Conservation (phyloP, 2,888 invertebrate species). For the Creontiades dilutus region DNA sequence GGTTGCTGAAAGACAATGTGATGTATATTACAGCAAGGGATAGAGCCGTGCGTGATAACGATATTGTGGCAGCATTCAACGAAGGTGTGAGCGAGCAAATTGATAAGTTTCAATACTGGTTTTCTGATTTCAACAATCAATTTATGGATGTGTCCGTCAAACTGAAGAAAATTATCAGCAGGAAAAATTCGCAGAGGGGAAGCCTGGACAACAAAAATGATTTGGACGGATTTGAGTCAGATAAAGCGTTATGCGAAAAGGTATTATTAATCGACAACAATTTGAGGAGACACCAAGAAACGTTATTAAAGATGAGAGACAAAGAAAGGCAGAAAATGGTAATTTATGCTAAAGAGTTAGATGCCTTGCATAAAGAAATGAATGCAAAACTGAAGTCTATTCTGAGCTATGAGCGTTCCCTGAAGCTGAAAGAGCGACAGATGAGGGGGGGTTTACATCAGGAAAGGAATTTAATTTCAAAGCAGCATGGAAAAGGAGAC, state of each 20-base stretch:
- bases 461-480: constrained; percentile 30
- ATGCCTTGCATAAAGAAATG: constrained; percentile 57
- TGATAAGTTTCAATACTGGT: constrained; percentile 50
- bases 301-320: constrained; percentile 37
- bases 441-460: background rate
- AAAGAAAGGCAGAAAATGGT: constrained; percentile 57
- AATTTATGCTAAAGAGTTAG: constrained; percentile 52
- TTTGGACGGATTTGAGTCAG: background rate
- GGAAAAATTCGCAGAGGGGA: background rate
- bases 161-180: constrained; percentile 31
- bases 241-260: background rate
- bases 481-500: constrained; percentile 26
- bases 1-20: background rate
- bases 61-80: constrained; percentile 18
- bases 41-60: constrained; percentile 17
- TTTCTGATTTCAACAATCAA: constrained; percentile 54
- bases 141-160: constrained; percentile 31
- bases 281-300: constrained; percentile 29
- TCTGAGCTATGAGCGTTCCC: constrained; percentile 45
- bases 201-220: background rate
- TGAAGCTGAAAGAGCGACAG: constrained; percentile 37
- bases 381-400: constrained; percentile 42
- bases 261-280: constrained; percentile 32
- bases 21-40: background rate
- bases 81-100: constrained; percentile 47